Evolutionary conservation across 2,113 vertebrate species (phyloP), one percentile per base, ranked within the genome.

Genomic region (Prochilodus magdalenae): DNA sequence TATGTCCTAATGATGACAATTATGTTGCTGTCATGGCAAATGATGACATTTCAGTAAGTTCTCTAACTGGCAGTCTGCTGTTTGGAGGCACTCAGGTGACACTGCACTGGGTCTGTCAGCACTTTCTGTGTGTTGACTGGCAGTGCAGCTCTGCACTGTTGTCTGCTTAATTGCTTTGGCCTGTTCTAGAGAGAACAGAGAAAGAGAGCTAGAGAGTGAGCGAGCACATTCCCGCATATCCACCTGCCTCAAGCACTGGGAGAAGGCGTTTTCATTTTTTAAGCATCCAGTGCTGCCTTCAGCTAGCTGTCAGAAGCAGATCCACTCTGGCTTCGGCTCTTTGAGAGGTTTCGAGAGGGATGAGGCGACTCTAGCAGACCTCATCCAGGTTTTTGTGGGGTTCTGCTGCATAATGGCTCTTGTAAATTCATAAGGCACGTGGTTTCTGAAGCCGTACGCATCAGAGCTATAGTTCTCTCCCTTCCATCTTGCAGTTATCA

Each of bases 151-250:
- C 40, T 80, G 65, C 60, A 47, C 55, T 75, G 69, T 57, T 51
- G 74, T 65, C 69, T 78, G 75, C 40, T 79, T 83, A 67, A 73
- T 74, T 79, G 49, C 59, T 77, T 73, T 77, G 57, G 27, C 60
- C 44, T 73, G 24, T 73, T 77, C 16, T 55, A 76, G 47, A 66
- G 33, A 72, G 36, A 27, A 44, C 16, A 24, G 7, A 24, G 15
- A 75, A 60, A 71, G 66, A 65, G 29, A 24, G 49, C 4, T n/a
- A 30, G 30, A 26, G n/a, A 24, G 14, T 3, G 49, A 51, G 49
- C 2, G 49, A 75, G 22, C 24, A n/a, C n/a, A n/a, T n/a, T n/a
- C 33, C 60, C 16, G 33, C 51, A 18, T 10, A 59, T 40, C 29
- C 5, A 44, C 36, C 63, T 77, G 59, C 26, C 33, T 55, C 7